phyloP scores from a whole-genome alignment of 2,113 vertebrate species.

The Triplophysa rosa region DNA sequence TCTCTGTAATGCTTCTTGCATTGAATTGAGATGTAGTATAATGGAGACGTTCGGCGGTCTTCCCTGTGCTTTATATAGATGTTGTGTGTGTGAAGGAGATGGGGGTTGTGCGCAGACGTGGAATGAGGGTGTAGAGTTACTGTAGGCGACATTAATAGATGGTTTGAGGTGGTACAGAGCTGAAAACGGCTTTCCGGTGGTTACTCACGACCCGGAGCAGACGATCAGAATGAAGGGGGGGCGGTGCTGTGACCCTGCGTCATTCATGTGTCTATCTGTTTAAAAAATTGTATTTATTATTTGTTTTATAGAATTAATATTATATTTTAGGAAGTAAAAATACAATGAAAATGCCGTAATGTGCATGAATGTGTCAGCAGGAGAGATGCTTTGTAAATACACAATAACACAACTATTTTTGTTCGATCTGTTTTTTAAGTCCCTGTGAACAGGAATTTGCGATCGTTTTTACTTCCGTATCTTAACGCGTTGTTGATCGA shows the following conservation, averaged over 20 bases:
- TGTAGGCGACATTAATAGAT: slow-evolving; percentile 30
- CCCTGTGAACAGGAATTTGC: too few relatives aligned
- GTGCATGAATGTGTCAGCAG: too few relatives aligned
- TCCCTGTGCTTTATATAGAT: slow-evolving; percentile 14
- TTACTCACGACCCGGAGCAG: neutral
- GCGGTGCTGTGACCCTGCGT: neutral
- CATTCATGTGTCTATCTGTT: too few relatives aligned
- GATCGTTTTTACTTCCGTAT: too few relatives aligned
- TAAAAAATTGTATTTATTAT: too few relatives aligned
- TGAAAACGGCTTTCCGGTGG: slow-evolving; percentile 12
- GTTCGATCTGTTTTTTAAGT: too few relatives aligned
- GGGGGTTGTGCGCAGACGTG: slow-evolving; percentile 11
- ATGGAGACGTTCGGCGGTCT: slow-evolving; percentile 3
- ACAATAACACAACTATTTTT: too few relatives aligned
- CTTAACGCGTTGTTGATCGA: too few relatives aligned
- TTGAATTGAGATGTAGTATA: neutral
- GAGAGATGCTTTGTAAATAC: too few relatives aligned
- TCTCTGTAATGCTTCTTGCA: slow-evolving; percentile 1
- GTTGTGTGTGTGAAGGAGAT: neutral
- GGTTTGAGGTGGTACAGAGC: slow-evolving; percentile 14
- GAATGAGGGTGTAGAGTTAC: slow-evolving; percentile 45
- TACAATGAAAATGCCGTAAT: too few relatives aligned
- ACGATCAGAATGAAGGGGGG: neutral
- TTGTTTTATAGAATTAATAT: too few relatives aligned
- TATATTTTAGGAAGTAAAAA: too few relatives aligned